Base-by-base conservation (phyloP, 2,113 vertebrate genomes). In the Lepus timidus region DNA sequence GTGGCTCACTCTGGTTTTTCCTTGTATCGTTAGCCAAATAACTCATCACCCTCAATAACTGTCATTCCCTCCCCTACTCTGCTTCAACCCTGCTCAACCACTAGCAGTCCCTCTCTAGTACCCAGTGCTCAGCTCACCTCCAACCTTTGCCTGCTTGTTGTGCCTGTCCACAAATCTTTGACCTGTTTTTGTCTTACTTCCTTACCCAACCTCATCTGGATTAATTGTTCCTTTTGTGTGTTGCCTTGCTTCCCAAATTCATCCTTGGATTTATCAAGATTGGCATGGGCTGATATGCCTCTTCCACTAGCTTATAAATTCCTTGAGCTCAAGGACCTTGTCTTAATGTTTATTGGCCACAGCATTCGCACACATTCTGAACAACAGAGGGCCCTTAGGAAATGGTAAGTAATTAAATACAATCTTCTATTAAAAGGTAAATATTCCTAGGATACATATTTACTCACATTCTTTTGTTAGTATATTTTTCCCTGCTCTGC, bases 371-470 rank as follows among this genome's bases (percentile, higher is more conserved):
- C 23, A 36, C 19, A 87, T 23, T 31, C 55, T 51, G 16, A 44
- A 29, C 31, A 19, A 49, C 68, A 74, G 39, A 52, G 8, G 62
- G n/a, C 4, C 33, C n/a, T 84, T 71, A 58, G n/a, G 58, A 58
- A 85, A 71, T 55, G 31, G 25, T 93, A 31, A n/a, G 44, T 94
- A 79, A 85, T 79, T 92, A 44, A 75, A 90, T n/a, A 64, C 9
- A 44, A 25, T 58, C 17, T 44, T 8, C 25, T 64, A 29, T 52
- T 81, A 68, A 68, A 82, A 75, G 62, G 31, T 22, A 62, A n/a
- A 62, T 82, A 68, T 62, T 75, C 29, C 58, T 70, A 62, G 10
- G 16, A 65, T 39, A 73, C 31, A 31, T 23, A 17, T n/a, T 27
- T 92, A 75, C 4, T 70, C 20, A 92, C 8, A 33, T 88, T 83